phyloP scores from a whole-genome alignment of 1,140 invertebrate species.

The Nixonia krombeini region DNA sequence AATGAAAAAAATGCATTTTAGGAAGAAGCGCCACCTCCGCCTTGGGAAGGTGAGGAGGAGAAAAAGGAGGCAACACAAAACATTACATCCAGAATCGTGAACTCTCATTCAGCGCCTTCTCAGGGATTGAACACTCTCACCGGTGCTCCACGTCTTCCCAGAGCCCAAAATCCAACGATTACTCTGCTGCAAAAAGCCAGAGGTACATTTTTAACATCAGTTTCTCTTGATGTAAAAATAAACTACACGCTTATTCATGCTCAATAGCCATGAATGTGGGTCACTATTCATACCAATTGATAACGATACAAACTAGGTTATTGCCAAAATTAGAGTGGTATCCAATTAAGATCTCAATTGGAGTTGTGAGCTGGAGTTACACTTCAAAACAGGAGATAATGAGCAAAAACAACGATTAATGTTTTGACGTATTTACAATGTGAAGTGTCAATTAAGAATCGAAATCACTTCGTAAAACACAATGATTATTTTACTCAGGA shows the following conservation, averaged over 20 bases:
- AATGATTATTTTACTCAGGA: too few relatives aligned
- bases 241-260: constrained; percentile 14
- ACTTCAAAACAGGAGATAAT: not conserved
- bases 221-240: constrained; percentile 1
- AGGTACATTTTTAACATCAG: constrained; percentile 74
- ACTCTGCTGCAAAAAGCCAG: constrained; percentile 90
- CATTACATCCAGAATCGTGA: constrained; percentile 73
- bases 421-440: too few relatives aligned
- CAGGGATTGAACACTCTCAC: constrained; percentile 75
- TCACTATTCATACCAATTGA: constrained; percentile 35
- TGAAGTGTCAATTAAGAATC: too few relatives aligned
- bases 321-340: constrained; percentile 38
- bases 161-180: constrained; percentile 89
- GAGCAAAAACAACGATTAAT: too few relatives aligned
- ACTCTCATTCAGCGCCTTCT: constrained; percentile 77
- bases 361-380: too few relatives aligned
- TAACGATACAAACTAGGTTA: constrained; percentile 14
- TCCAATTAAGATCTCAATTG: constrained; percentile 15
- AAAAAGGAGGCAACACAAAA: constrained; percentile 63
- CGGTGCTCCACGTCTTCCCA: constrained; percentile 75
- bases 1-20: too few relatives aligned
- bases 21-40: constrained; percentile 46
- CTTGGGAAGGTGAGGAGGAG: constrained; percentile 62
- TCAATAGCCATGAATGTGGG: constrained; percentile 23
- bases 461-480: too few relatives aligned